Evolutionary conservation across 2,888 invertebrate species (phyloP).

Genomic region (Acanthosoma haemorrhoidale): DNA sequence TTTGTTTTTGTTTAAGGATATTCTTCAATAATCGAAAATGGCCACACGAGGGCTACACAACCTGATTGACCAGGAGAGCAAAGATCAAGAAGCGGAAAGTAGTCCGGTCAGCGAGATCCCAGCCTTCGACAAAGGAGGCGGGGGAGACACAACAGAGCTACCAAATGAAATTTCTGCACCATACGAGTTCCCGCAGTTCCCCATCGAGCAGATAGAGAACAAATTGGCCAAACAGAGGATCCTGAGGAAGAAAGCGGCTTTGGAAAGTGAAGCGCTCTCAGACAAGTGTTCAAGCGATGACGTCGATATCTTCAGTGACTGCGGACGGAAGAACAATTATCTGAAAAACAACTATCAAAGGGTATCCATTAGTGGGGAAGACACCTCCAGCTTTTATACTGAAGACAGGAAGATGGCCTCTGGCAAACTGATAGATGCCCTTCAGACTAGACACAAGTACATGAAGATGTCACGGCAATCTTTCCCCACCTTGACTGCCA

Average conservation of each 20-base stretch:
- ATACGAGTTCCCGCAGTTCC: constrained; percentile 95
- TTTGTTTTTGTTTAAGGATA: neutral
- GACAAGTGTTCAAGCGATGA: constrained; percentile 60
- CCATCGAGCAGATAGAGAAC: constrained; percentile 93
- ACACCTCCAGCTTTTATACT: constrained; percentile 88
- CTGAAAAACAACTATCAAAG: constrained; percentile 55
- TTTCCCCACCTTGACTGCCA: constrained; percentile 74
- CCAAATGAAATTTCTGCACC: constrained; percentile 68
- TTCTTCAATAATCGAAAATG: neutral
- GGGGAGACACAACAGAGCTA: constrained; percentile 44
- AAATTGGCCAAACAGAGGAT: constrained; percentile 84
- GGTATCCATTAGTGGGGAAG: constrained; percentile 92
- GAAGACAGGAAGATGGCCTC: constrained; percentile 91
- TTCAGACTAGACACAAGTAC: constrained; percentile 85
- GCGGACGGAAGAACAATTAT: constrained; percentile 45
- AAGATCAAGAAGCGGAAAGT: neutral
- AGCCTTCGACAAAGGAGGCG: constrained; percentile 49
- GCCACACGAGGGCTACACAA: constrained; percentile 11
- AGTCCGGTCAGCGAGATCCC: constrained; percentile 2
- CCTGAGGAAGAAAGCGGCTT: constrained; percentile 75
- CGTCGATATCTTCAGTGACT: constrained; percentile 72
- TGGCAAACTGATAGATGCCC: constrained; percentile 77
- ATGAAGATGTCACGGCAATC: constrained; percentile 86
- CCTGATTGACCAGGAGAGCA: constrained; percentile 17
- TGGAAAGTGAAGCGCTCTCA: constrained; percentile 51